phyloP scores from a whole-genome alignment of 2,888 invertebrate species.

The Melikaiella ostensackeni region DNA sequence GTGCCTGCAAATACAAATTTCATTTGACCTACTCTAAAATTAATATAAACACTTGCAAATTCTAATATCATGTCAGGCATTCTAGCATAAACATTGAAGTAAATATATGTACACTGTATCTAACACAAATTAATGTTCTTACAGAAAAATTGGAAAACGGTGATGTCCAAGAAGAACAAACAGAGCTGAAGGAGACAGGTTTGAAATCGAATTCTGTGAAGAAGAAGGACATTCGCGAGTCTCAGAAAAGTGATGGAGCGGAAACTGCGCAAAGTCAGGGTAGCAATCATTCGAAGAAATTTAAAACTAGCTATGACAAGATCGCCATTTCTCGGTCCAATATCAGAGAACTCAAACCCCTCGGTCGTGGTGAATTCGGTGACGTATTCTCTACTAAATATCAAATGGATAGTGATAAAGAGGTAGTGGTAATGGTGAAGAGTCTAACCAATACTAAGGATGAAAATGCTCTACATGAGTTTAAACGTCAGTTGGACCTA shows the following conservation, averaged over 20 bases:
- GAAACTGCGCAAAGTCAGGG: constrained; percentile 82
- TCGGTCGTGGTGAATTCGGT: constrained; percentile 93
- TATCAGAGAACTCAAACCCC: constrained; percentile 82
- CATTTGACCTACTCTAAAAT: too few relatives aligned
- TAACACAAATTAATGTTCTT: not conserved
- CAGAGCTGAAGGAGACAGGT: constrained; percentile 76
- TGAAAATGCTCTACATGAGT: constrained; percentile 88
- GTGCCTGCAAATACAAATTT: too few relatives aligned
- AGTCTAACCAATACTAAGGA: constrained; percentile 87
- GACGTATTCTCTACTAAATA: constrained; percentile 90
- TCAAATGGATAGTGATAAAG: constrained; percentile 73
- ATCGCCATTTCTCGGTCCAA: constrained; percentile 86
- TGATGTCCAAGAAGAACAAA: constrained; percentile 76
- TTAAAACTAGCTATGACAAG: constrained; percentile 86
- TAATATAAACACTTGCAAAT: too few relatives aligned
- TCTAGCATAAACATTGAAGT: too few relatives aligned
- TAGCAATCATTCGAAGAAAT: constrained; percentile 81
- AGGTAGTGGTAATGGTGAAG: constrained; percentile 83
- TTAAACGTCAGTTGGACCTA: constrained; percentile 92
- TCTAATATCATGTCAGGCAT: too few relatives aligned
- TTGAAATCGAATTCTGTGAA: constrained; percentile 69
- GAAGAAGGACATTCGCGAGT: constrained; percentile 77
- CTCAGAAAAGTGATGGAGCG: constrained; percentile 83
- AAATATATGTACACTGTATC: too few relatives aligned
- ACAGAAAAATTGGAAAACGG: constrained; percentile 73